Conservation (phyloP, 2,888 invertebrate species). For the Ptilodon capucinus region DNA sequence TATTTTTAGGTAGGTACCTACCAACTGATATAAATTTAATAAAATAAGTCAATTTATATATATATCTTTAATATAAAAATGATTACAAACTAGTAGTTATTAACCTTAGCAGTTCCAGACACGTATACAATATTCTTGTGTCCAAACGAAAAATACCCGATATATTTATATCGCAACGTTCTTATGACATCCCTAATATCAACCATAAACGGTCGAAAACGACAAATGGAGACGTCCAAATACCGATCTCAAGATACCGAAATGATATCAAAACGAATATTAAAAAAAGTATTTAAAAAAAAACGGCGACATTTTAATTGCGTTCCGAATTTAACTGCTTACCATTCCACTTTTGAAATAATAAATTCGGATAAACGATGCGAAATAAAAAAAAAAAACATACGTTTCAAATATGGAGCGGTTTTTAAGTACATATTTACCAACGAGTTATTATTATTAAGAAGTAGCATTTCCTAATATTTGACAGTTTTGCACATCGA, state of each 20-base stretch:
- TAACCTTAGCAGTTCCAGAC: no score
- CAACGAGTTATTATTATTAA: no score
- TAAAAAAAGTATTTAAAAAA: conserved; percentile 23
- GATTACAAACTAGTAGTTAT: no score
- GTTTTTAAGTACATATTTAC: no score
- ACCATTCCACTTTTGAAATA: conserved; percentile 19
- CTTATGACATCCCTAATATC: conserved; percentile 11
- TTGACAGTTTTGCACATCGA: no score
- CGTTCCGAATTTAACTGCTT: conserved; percentile 35
- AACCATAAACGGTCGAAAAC: conserved; percentile 21
- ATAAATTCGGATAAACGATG: conserved; percentile 30
- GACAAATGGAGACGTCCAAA: conserved; percentile 35
- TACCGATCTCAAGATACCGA: conserved; percentile 12
- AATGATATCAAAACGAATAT: conserved; percentile 26
- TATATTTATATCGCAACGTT: background rate
- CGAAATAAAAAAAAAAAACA: conserved; percentile 18
- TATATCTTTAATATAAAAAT: no score
- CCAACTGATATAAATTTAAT: no score
- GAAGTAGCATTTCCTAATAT: no score
- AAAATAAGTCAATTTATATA: no score
- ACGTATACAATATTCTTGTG: background rate
- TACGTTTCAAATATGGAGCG: conserved; percentile 15
- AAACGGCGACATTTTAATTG: conserved; percentile 29
- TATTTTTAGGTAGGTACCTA: no score
- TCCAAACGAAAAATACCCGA: background rate